Evolutionary conservation across 2,888 invertebrate species (phyloP).

Genomic region (Rhamnusium bicolor): DNA sequence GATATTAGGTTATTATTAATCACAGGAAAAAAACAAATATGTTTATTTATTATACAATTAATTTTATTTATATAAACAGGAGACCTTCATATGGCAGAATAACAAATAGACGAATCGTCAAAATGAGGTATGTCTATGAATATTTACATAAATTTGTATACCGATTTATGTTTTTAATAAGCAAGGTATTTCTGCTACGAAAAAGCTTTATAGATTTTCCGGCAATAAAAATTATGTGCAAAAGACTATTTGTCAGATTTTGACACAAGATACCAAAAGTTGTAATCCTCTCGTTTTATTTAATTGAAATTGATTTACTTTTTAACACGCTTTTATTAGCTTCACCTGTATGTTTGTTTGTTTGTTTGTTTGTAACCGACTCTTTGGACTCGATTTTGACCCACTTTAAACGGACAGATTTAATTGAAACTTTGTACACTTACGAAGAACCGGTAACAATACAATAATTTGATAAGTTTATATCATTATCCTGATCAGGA

Average conservation of each 20-base stretch:
- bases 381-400: no score
- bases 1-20: neutral
- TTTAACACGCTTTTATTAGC: no score
- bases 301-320: no score
- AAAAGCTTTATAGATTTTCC: neutral
- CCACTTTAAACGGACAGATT: no score
- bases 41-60: neutral
- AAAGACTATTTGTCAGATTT: neutral
- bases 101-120: conserved; percentile 8
- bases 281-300: no score
- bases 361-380: no score
- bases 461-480: no score
- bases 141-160: neutral
- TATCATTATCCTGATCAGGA: no score
- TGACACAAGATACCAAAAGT: no score
- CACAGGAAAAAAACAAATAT: neutral
- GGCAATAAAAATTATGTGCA: neutral
- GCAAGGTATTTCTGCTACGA: neutral
- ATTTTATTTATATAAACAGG: neutral
- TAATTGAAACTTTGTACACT: no score
- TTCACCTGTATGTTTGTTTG: no score
- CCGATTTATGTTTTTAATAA: neutral
- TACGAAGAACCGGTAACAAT: no score
- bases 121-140: conserved; percentile 5
- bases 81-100: conserved; percentile 14